These are phyloP conservation scores for Acinonyx jubatus DNA, from an alignment of 2,113 vertebrate species.

Conservation along the genomic window DNA sequence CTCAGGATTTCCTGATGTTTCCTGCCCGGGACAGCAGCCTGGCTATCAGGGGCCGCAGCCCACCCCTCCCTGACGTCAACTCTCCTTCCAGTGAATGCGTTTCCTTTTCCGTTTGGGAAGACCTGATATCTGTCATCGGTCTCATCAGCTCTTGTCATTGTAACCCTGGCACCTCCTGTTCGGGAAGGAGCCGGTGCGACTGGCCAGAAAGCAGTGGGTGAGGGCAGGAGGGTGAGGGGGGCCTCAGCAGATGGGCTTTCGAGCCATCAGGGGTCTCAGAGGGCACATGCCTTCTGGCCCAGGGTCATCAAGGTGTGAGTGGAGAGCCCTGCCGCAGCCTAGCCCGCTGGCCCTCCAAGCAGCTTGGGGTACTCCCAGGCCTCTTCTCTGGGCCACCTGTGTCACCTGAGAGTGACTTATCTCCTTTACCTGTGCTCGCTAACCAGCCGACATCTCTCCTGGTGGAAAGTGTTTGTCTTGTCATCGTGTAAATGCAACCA, in stretches of 20 bases:
- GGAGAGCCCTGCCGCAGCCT: rapidly evolving
- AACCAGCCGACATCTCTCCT: neutral
- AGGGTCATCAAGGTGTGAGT: neutral
- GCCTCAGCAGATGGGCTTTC: neutral
- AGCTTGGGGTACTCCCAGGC: neutral
- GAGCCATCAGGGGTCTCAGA: neutral
- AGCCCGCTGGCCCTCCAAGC: neutral
- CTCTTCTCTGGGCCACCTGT: too few species aligned
- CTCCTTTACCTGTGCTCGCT: neutral
- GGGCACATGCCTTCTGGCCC: neutral
- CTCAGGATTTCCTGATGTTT: slow-evolving; percentile 76
- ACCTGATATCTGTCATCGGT: neutral
- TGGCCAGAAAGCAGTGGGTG: slow-evolving; percentile 22
- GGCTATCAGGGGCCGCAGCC: neutral
- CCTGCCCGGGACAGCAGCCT: slow-evolving; percentile 46
- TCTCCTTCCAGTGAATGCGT: slow-evolving; percentile 48
- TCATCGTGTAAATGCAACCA: neutral
- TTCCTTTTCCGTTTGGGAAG: slow-evolving; percentile 77
- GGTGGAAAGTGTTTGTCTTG: neutral
- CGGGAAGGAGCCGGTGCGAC: neutral
- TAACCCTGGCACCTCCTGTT: slow-evolving; percentile 65
- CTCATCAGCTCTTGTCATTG: neutral
- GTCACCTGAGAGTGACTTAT: neutral
- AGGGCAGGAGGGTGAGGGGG: neutral
- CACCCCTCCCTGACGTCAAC: slow-evolving; percentile 67